Conservation (phyloP, 2,797 vertebrate species). For the Benthosema pterotum region DNA sequence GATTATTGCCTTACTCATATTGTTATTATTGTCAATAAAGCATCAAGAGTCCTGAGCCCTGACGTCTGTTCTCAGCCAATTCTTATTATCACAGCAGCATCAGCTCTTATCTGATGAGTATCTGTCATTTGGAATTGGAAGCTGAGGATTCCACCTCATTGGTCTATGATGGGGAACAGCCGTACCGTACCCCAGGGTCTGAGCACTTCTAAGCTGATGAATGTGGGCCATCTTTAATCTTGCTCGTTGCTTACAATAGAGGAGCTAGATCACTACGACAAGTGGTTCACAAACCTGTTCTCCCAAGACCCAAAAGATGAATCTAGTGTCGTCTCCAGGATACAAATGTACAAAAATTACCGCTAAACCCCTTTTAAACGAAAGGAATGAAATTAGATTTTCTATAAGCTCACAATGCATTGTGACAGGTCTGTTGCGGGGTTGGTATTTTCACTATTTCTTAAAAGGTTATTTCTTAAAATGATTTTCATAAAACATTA, state of each 20-base stretch:
- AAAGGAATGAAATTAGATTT: too few species aligned
- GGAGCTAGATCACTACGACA: constrained; percentile 5
- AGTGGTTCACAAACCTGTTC: too few species aligned
- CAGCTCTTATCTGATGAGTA: constrained; percentile 18
- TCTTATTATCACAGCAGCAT: constrained; percentile 31
- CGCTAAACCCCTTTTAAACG: too few species aligned
- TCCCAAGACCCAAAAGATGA: too few species aligned
- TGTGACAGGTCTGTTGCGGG: too few species aligned
- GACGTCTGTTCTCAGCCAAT: constrained; percentile 43
- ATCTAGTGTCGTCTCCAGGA: too few species aligned
- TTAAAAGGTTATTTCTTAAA: too few species aligned
- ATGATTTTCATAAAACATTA: too few species aligned
- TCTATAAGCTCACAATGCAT: too few species aligned
- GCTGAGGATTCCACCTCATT: constrained; percentile 41
- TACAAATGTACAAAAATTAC: too few species aligned
- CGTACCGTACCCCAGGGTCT: constrained; percentile 42
- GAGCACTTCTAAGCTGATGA: constrained; percentile 60
- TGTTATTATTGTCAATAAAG: constrained; percentile 53
- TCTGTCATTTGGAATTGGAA: constrained; percentile 24
- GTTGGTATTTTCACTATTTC: too few species aligned
- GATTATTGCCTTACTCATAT: constrained; percentile 51
- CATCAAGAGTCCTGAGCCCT: constrained; percentile 36
- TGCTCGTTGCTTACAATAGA: constrained; percentile 35
- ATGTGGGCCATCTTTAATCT: constrained; percentile 60
- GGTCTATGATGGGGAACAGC: constrained; percentile 41